Percentiles rank a stretch among this genome's conserved stretches.
Evolutionary conservation across 2,797 vertebrate genomes (phyloP).

Genomic region (Melanotaenia boesemani): DNA sequence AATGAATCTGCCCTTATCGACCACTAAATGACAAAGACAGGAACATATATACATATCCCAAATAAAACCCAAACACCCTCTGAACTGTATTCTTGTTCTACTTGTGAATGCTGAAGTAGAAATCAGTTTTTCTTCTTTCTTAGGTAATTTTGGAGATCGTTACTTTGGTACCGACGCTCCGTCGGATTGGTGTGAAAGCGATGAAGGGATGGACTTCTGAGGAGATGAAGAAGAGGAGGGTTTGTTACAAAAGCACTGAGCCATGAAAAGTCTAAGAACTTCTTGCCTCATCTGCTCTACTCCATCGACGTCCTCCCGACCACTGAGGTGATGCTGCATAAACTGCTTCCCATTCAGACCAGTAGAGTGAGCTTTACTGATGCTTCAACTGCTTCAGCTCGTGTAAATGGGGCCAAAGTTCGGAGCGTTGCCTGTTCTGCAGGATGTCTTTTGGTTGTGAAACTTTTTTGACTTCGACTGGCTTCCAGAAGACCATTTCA

Average conservation of each 20-base stretch:
- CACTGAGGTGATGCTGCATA: background rate
- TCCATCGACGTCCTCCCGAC: background rate
- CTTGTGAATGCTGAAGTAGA: background rate
- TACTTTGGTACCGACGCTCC: slow-evolving; percentile 92
- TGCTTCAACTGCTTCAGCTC: background rate
- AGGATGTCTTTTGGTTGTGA: background rate
- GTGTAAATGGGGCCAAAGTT: slow-evolving; percentile 17
- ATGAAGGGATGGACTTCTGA: slow-evolving; percentile 87
- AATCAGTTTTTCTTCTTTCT: background rate
- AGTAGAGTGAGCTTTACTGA: background rate
- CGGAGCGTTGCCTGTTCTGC: background rate
- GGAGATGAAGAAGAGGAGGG: background rate
- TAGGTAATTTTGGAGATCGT: slow-evolving; percentile 93
- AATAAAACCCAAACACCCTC: background rate
- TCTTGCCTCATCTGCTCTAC: background rate
- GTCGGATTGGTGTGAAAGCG: slow-evolving; percentile 86
- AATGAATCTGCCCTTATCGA: background rate
- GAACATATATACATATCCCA: background rate
- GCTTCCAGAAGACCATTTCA: background rate
- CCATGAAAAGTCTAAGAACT: background rate
- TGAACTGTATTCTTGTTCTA: background rate
- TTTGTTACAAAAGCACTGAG: slow-evolving; percentile 31
- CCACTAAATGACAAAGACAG: background rate
- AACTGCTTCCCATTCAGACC: slow-evolving; percentile 13
- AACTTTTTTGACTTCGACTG: background rate